These are phyloP conservation scores for Matsumyia berberina DNA, from an alignment of 2,888 invertebrate genomes.

Conservation along the genomic window DNA sequence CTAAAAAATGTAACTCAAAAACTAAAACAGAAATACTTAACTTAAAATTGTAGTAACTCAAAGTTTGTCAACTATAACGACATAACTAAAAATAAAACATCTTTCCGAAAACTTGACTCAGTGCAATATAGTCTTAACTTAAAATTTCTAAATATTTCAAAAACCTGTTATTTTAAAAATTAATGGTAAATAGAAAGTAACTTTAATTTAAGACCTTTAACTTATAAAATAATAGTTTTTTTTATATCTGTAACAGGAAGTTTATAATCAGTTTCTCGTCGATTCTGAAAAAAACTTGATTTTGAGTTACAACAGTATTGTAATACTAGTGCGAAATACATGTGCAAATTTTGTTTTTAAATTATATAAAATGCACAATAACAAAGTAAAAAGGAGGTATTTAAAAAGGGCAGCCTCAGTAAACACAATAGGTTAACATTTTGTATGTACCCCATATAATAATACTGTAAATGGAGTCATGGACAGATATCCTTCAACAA, in stretches of 20 bases:
- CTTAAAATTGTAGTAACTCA: constrained; percentile 19
- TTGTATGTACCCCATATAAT: not conserved
- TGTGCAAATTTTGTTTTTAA: not conserved
- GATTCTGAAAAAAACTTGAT: not conserved
- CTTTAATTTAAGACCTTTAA: not conserved
- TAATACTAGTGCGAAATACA: too few relatives aligned
- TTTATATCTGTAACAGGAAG: constrained; percentile 12
- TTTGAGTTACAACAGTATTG: not conserved
- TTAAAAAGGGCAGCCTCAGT: not conserved
- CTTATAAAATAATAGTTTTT: not conserved
- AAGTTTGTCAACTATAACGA: constrained; percentile 16
- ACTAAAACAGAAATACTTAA: constrained; percentile 9
- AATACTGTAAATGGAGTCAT: constrained; percentile 1
- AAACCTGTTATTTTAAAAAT: not conserved
- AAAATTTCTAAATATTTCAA: constrained; percentile 5
- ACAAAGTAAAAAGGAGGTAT: not conserved
- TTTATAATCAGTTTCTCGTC: not conserved
- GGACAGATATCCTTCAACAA: not conserved
- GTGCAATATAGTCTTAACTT: not conserved
- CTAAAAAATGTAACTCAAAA: too few relatives aligned
- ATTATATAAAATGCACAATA: not conserved
- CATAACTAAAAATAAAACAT: constrained; percentile 13
- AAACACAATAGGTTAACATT: not conserved
- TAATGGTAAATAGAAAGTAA: too few relatives aligned
- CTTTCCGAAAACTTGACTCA: too few relatives aligned